Evolutionary conservation across 2,888 invertebrate genomes (phyloP).

Genomic region (Tipula unca): DNA sequence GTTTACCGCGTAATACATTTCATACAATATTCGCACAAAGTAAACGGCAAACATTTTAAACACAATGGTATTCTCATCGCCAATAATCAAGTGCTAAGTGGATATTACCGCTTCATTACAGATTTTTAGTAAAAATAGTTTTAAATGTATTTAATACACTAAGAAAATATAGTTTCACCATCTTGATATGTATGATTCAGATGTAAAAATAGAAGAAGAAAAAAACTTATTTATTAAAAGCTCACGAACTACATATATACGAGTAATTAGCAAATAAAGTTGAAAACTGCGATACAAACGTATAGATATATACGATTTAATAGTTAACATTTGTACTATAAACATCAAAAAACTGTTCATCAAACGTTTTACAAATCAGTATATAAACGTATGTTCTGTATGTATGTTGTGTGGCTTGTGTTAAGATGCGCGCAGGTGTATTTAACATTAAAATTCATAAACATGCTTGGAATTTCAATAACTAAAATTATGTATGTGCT

Average conservation of each 20-base stretch:
- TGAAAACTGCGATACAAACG: background rate
- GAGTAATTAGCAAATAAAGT: background rate
- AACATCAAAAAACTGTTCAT: too few species aligned
- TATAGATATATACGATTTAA: too few species aligned
- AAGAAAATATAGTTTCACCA: background rate
- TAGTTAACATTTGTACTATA: too few species aligned
- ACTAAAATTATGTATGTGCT: background rate
- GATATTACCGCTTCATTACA: background rate
- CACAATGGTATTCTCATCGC: too few species aligned
- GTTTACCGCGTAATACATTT: too few species aligned
- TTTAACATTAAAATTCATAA: background rate
- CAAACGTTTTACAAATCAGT: too few species aligned
- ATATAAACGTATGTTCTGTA: background rate
- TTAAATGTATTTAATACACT: too few species aligned
- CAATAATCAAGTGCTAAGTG: background rate
- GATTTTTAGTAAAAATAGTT: background rate
- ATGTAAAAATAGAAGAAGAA: background rate
- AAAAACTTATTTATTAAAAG: background rate
- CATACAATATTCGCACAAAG: too few species aligned
- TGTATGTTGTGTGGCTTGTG: background rate
- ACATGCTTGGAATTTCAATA: background rate
- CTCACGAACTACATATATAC: background rate
- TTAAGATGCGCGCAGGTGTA: background rate
- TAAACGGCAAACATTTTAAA: too few species aligned
- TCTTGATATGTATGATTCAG: background rate